Conservation (phyloP, 2,797 vertebrate species). For the Takifugu rubripes region DNA sequence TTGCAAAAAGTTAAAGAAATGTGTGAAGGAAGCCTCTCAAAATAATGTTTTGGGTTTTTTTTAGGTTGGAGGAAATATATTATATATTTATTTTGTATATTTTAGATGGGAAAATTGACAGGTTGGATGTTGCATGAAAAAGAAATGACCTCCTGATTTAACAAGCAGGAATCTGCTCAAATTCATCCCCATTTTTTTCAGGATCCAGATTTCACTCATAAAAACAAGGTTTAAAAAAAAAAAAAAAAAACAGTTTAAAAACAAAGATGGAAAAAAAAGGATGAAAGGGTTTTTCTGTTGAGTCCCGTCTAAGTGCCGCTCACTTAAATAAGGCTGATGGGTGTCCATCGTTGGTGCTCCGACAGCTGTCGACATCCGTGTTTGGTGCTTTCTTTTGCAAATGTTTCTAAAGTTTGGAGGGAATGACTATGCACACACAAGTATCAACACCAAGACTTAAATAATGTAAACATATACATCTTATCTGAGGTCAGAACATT, state of each 20-base stretch:
- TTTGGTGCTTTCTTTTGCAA: conserved; percentile 36
- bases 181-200: not conserved
- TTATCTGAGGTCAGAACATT: conserved; percentile 89
- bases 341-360: conserved; percentile 39
- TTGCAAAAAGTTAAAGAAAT: too few relatives aligned
- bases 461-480: conserved; percentile 99
- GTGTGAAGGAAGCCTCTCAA: too few relatives aligned
- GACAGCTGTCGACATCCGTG: conserved; percentile 66
- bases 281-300: not conserved
- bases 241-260: not conserved
- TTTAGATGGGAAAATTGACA: too few relatives aligned
- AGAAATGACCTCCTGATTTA: too few relatives aligned
- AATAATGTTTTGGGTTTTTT: too few relatives aligned
- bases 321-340: conserved; percentile 45
- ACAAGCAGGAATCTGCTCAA: too few relatives aligned
- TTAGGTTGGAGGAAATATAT: too few relatives aligned
- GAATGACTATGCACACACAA: conserved; percentile 91
- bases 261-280: not conserved
- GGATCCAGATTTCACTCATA: not conserved
- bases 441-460: conserved; percentile 97
- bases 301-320: conserved; percentile 29
- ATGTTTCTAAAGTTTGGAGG: conserved; percentile 80
- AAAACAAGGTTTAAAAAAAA: not conserved
- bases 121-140: too few relatives aligned
- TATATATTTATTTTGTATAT: too few relatives aligned